A percentile compares a stretch with the other conserved stretches of the same genome.
These are phyloP conservation scores for Ochropacha duplaris DNA, from an alignment of 2,888 invertebrate species.

Conservation along the genomic window DNA sequence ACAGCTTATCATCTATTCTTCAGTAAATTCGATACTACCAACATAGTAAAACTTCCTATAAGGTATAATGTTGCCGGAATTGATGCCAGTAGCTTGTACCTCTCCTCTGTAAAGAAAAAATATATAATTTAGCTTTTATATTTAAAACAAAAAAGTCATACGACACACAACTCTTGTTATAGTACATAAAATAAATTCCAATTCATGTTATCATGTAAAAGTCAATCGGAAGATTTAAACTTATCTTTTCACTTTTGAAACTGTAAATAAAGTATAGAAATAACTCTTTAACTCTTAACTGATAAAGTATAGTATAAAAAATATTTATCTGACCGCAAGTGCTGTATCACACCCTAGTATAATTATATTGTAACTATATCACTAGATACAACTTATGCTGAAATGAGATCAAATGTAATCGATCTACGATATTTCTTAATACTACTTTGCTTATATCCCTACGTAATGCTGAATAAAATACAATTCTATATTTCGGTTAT, in stretches of 20 bases:
- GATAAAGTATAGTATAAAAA: no score
- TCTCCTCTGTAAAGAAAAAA: constrained; percentile 86
- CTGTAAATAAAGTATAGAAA: not conserved
- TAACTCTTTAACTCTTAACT: not conserved
- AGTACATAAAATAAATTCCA: not conserved
- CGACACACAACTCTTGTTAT: not conserved
- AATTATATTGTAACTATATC: no score
- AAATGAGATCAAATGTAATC: no score
- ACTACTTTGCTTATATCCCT: no score
- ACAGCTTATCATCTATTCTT: constrained; percentile 63
- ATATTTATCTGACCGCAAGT: no score
- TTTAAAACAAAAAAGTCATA: not conserved
- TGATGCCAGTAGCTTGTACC: constrained; percentile 89
- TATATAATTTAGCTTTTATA: not conserved
- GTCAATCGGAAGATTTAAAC: not conserved
- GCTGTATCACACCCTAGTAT: no score
- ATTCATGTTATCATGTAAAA: not conserved
- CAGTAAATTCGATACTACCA: constrained; percentile 74
- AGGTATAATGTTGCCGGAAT: constrained; percentile 90
- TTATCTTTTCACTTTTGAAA: not conserved
- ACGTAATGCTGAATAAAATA: no score
- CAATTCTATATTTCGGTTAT: no score
- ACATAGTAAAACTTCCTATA: constrained; percentile 87
- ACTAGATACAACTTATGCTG: no score
- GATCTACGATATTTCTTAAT: no score